A percentile compares a stretch with the other conserved stretches of the same genome.
Conservation (phyloP, 2,888 invertebrate genomes). For the Incurvaria masculella region DNA sequence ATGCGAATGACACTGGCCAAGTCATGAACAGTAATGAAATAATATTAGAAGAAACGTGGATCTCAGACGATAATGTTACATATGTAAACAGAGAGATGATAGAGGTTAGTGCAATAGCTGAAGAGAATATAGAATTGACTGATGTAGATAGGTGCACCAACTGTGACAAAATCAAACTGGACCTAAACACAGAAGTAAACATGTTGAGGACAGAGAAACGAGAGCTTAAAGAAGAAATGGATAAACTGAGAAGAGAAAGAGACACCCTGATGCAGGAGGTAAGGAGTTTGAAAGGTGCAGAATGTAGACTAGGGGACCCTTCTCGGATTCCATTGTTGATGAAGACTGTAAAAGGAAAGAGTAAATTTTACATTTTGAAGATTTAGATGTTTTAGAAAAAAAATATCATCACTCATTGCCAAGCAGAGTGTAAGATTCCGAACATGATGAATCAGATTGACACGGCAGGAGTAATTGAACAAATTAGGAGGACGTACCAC, state of each 20-base stretch:
- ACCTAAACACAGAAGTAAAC: conserved; percentile 26
- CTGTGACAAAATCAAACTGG: conserved; percentile 6
- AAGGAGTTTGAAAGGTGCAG: neutral
- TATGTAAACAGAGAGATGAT: neutral
- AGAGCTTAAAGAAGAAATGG: conserved; percentile 28
- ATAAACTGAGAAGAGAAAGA: conserved; percentile 28
- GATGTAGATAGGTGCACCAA: neutral
- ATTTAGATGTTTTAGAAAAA: too few species aligned
- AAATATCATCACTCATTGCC: too few species aligned
- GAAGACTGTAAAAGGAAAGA: neutral
- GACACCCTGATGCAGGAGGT: conserved; percentile 11
- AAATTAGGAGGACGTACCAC: too few species aligned
- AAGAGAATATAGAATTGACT: too few species aligned
- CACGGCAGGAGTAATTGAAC: too few species aligned
- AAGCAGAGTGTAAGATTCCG: too few species aligned
- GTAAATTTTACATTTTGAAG: neutral
- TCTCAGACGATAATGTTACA: conserved; percentile 1
- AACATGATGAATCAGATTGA: too few species aligned
- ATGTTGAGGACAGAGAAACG: conserved; percentile 28
- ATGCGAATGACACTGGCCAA: neutral
- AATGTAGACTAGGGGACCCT: neutral
- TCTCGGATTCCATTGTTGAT: neutral
- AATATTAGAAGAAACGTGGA: conserved; percentile 19
- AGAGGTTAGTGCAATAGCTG: neutral
- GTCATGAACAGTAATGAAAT: conserved; percentile 13